phyloP scores from a whole-genome alignment of 2,113 vertebrate species.

The Narcine bancroftii region DNA sequence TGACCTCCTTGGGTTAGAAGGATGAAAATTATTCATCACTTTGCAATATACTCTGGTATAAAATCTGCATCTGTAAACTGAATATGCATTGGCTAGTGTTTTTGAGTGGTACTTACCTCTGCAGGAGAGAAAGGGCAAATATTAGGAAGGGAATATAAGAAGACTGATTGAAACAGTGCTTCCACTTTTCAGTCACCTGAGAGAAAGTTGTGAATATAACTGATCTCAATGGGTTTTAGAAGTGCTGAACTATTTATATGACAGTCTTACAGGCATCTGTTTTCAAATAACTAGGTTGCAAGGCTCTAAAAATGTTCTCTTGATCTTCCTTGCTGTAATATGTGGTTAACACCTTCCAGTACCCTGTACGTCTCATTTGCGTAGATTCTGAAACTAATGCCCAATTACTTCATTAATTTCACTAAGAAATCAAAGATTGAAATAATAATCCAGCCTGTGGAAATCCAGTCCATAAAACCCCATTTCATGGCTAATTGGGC shows the following conservation, averaged over 20 bases:
- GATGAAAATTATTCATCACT: neutral
- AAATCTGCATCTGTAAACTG: neutral
- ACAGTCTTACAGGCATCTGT: neutral
- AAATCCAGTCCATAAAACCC: neutral
- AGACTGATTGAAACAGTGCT: neutral
- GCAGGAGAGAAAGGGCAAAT: neutral
- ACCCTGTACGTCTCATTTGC: neutral
- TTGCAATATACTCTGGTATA: neutral
- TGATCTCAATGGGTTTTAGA: neutral
- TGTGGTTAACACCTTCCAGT: neutral
- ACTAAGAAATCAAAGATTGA: conserved; percentile 22
- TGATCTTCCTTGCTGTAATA: neutral
- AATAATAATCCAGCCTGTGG: neutral
- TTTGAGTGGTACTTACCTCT: neutral
- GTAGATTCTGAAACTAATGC: neutral
- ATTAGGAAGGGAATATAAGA: neutral
- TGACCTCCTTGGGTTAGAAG: neutral
- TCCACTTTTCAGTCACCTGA: neutral
- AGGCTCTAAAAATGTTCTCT: neutral
- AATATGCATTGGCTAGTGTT: neutral
- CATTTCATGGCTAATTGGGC: neutral
- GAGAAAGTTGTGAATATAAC: conserved; percentile 14
- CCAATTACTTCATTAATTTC: neutral
- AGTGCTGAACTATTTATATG: conserved; percentile 4
- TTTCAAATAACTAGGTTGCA: neutral